Percentiles rank a stretch among this genome's conserved stretches.
Evolutionary conservation across 2,888 invertebrate species (phyloP).

Genomic region (Amblyteles armatorius): DNA sequence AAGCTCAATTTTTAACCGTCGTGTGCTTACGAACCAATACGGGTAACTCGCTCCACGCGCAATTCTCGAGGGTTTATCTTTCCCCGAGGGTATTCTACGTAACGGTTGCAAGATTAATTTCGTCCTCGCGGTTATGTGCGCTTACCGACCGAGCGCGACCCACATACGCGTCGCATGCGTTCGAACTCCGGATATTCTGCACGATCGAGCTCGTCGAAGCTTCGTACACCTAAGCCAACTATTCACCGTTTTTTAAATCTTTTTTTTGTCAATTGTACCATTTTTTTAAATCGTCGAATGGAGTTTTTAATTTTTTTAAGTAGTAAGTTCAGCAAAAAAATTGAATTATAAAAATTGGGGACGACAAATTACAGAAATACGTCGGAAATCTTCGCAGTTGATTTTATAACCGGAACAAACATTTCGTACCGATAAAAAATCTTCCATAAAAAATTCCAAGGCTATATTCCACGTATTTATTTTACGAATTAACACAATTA

Average conservation of each 20-base stretch:
- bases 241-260: neutral
- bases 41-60: neutral
- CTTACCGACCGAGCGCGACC: neutral
- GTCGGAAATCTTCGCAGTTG: too few species aligned
- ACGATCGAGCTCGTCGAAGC: neutral
- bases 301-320: neutral
- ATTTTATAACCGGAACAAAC: too few species aligned
- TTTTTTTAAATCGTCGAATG: neutral
- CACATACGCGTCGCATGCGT: neutral
- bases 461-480: too few species aligned
- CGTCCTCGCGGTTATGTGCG: neutral
- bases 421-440: too few species aligned
- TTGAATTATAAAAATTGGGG: too few species aligned
- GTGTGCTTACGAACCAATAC: neutral
- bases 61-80: slow-evolving; percentile 1
- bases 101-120: neutral
- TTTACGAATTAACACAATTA: too few species aligned
- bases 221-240: neutral
- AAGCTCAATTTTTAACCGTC: neutral
- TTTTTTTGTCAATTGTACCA: too few species aligned
- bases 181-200: neutral
- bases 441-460: too few species aligned
- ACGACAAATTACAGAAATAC: too few species aligned
- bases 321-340: too few species aligned
- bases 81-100: neutral